These are phyloP conservation scores for Sterna hirundo DNA, from an alignment of 2,113 vertebrate genomes.

Conservation along the genomic window DNA sequence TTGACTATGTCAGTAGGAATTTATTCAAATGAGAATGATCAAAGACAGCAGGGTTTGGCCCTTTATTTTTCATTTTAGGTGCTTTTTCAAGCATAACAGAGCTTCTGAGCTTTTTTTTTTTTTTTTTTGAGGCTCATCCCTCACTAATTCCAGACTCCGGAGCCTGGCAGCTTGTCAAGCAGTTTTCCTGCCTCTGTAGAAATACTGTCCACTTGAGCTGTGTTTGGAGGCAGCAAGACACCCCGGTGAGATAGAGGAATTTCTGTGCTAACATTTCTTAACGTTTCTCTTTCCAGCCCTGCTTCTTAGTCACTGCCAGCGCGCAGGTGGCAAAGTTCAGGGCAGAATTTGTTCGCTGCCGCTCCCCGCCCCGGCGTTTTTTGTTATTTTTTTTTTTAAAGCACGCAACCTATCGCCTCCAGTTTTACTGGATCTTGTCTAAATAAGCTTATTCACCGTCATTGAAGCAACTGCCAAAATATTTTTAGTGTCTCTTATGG, in stretches of 20 bases:
- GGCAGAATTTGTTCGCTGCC: neutral
- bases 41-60: slow-evolving; percentile 40
- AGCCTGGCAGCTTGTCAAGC: slow-evolving; percentile 51
- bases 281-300: slow-evolving; percentile 35
- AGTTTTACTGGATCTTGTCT: neutral
- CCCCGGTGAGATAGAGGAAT: slow-evolving; percentile 60
- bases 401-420: neutral
- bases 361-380: neutral
- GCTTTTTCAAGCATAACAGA: slow-evolving; percentile 61
- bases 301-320: neutral
- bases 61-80: slow-evolving; percentile 57
- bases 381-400: neutral
- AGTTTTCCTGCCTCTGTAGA: slow-evolving; percentile 47
- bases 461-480: neutral
- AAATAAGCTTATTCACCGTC: slow-evolving; percentile 10
- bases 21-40: slow-evolving; percentile 56
- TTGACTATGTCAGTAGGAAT: slow-evolving; percentile 32
- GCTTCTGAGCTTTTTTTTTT: slow-evolving; percentile 20
- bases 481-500: slow-evolving; percentile 20
- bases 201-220: slow-evolving; percentile 47
- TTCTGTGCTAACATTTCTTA: slow-evolving; percentile 44
- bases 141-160: slow-evolving; percentile 15
- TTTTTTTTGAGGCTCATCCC: slow-evolving; percentile 42
- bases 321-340: slow-evolving; percentile 46
- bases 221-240: slow-evolving; percentile 42